Evolutionary conservation across 2,113 vertebrate species (phyloP).

Genomic region (Tilapia sparmanii): DNA sequence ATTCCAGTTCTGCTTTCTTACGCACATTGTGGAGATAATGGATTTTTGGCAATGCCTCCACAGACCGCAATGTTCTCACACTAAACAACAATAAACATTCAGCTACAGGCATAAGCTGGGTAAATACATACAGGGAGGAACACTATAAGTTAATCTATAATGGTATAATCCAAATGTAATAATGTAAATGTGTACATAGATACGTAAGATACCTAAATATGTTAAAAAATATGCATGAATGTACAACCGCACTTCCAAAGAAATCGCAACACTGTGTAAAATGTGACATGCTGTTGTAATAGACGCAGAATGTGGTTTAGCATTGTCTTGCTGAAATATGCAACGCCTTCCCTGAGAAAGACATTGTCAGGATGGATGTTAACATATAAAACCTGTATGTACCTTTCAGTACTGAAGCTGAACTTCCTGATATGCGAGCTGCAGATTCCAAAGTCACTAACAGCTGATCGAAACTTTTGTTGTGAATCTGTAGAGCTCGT

Average conservation of each 20-base stretch:
- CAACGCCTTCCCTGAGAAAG: background rate
- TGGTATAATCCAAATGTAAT: background rate
- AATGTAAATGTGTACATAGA: background rate
- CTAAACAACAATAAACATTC: background rate
- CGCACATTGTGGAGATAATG: background rate
- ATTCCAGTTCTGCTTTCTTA: background rate
- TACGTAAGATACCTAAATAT: background rate
- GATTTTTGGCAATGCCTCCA: rapidly evolving
- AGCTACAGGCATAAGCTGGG: background rate
- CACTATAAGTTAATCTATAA: rapidly evolving
- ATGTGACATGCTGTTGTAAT: rapidly evolving
- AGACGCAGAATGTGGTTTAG: background rate
- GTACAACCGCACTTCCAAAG: background rate
- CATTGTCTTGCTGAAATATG: background rate
- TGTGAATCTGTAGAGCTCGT: rapidly evolving
- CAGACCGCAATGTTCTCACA: background rate
- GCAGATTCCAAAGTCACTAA: background rate
- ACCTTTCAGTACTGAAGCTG: background rate
- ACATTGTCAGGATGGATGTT: background rate
- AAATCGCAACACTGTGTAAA: background rate
- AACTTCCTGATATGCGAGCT: background rate
- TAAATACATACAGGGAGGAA: background rate
- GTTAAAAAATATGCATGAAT: background rate
- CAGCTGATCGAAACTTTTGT: background rate
- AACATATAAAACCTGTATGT: background rate